phyloP scores from a whole-genome alignment of 2,888 invertebrate genomes.

The Stenodera caucasica region DNA sequence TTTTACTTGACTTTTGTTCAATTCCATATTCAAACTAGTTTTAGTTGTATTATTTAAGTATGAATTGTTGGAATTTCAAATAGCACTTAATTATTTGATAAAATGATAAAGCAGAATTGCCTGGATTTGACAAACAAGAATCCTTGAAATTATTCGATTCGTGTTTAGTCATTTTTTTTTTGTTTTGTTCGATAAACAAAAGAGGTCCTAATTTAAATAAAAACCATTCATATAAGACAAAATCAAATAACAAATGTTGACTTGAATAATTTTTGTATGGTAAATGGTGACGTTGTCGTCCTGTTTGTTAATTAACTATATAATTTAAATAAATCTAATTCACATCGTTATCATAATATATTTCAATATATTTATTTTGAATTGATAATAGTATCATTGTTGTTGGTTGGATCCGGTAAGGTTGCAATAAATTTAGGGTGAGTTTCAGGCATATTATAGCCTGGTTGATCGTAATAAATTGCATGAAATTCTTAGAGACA shows the following conservation, averaged over 20 bases:
- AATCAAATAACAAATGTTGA: neutral
- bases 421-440: constrained; percentile 1
- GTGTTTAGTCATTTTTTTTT: no score
- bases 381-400: no score
- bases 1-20: constrained; percentile 22
- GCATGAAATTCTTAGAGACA: neutral
- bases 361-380: no score
- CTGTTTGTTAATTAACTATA: neutral
- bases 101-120: constrained; percentile 21
- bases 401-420: no score
- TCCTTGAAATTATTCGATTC: neutral
- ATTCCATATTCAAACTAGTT: constrained; percentile 27
- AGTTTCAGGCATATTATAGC: neutral
- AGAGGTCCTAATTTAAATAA: constrained; percentile 1
- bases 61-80: constrained; percentile 14
- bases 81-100: constrained; percentile 26
- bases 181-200: no score
- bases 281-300: neutral
- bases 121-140: constrained; percentile 14
- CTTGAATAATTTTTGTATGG: neutral
- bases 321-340: constrained; percentile 1
- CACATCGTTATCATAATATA: neutral
- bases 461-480: constrained; percentile 1
- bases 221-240: neutral
- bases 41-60: constrained; percentile 15